Evolutionary conservation across 2,888 invertebrate genomes (phyloP), one percentile per base, ranked within the genome.

Genomic region (Caenorhabditis sp.): DNA sequence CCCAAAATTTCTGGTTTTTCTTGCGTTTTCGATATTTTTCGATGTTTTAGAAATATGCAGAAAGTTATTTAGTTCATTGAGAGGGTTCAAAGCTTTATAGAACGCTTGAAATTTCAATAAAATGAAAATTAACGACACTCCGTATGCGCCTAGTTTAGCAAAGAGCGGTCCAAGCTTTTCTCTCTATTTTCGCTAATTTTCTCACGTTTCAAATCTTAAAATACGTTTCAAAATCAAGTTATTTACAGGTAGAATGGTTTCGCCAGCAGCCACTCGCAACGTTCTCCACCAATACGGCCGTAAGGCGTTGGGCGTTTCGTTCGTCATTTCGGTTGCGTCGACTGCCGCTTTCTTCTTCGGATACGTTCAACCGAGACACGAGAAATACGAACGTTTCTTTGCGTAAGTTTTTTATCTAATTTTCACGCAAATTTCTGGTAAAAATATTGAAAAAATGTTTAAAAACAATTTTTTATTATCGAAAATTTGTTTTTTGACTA

Each of bases 371-470:
- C 79, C 79, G 54, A 81, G 84, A 64, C 83, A 83, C 73, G 78
- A 80, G 67, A 79, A 79, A 59, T 84, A 84, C 79, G 84, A 84
- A 66, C 72, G 79, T 51, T 84, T 79, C 78, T 84, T 83, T 79
- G 79, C 76, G 83, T 83, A 37, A 58, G 24, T 55, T 26, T 55
- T 53, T 53, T 23, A 21, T n/a, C n/a, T n/a, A n/a, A n/a, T n/a
- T n/a, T n/a, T n/a, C n/a, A n/a, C n/a, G n/a, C 21, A 19, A 12
- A 23, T 53, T n/a, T 53, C 8, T 50, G 50, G 50, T 50, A 17
- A 17, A 50, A 36, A 36, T 36, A 8, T 36, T 36, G 36, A 12
- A 36, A 36, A 36, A 36, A 8, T 36, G 36, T 8, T 36, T 36
- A n/a, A n/a, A n/a, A n/a, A n/a, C n/a, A n/a, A n/a, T n/a, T n/a